Evolutionary conservation across 2,888 invertebrate species (phyloP).

Genomic region (Drosophila paracracens): DNA sequence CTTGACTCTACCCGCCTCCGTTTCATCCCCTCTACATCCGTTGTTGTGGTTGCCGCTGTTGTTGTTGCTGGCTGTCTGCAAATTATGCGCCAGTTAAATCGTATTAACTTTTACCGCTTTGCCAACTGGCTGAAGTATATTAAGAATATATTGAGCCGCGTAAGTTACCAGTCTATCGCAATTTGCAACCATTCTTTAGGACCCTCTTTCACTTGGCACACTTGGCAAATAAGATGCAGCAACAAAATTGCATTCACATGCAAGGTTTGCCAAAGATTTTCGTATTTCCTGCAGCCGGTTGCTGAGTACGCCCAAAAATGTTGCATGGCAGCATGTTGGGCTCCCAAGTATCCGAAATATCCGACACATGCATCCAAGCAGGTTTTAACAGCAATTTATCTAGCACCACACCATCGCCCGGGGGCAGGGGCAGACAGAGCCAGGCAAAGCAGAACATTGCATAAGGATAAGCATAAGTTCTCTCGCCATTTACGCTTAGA

Average conservation of each 20-base stretch:
- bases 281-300: slow-evolving; percentile 11
- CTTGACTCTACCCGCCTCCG: not conserved
- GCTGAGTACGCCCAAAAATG: slow-evolving; percentile 56
- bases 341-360: slow-evolving; percentile 28
- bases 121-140: slow-evolving; percentile 72
- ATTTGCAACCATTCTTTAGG: slow-evolving; percentile 30
- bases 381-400: slow-evolving; percentile 79
- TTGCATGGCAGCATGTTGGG: slow-evolving; percentile 39
- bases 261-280: slow-evolving; percentile 54
- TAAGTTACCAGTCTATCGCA: slow-evolving; percentile 74
- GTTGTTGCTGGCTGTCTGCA: slow-evolving; percentile 39
- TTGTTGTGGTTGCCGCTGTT: slow-evolving; percentile 23
- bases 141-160: slow-evolving; percentile 79
- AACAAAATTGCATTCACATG: slow-evolving; percentile 60
- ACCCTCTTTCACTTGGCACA: slow-evolving; percentile 50
- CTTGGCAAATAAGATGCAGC: slow-evolving; percentile 51
- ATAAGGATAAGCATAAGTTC: slow-evolving; percentile 76
- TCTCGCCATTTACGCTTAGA: slow-evolving; percentile 65
- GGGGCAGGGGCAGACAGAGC: not conserved
- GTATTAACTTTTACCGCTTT: slow-evolving; percentile 76
- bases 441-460: slow-evolving; percentile 36
- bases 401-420: slow-evolving; percentile 48
- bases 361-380: slow-evolving; percentile 75
- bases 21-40: not conserved
- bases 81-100: slow-evolving; percentile 75